phyloP scores from a whole-genome alignment of 1,140 invertebrate species.

The Cyclargus thomasi region DNA sequence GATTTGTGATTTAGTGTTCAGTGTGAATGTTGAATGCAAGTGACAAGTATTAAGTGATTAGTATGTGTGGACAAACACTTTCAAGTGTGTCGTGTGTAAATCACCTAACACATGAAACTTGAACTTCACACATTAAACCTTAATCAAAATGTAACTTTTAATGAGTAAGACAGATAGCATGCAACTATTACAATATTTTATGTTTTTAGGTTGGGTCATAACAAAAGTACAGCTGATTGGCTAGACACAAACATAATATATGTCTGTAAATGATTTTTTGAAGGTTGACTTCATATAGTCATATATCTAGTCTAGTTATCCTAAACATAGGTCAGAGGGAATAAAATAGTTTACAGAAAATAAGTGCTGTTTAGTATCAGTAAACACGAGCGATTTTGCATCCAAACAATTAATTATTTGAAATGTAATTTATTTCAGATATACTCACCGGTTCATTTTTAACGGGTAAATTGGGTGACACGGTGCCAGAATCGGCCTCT shows the following conservation, averaged over 20 bases:
- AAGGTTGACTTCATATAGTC: too few relatives aligned
- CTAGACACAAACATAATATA: not conserved
- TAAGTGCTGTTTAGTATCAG: not conserved
- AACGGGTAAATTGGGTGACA: slow-evolving; percentile 67
- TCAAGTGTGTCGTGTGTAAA: too few relatives aligned
- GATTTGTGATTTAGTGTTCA: too few relatives aligned
- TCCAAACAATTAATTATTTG: not conserved
- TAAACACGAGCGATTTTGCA: not conserved
- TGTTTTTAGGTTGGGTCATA: not conserved
- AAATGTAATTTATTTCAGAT: not conserved
- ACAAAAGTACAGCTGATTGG: slow-evolving; percentile 5
- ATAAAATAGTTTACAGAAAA: not conserved
- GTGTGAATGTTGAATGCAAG: too few relatives aligned
- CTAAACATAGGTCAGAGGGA: not conserved
- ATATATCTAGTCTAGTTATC: not conserved
- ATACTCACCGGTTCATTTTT: slow-evolving; percentile 74
- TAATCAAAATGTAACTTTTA: too few relatives aligned
- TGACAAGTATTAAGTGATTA: too few relatives aligned
- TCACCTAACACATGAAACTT: too few relatives aligned
- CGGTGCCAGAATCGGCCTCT: slow-evolving; percentile 74
- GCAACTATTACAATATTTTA: not conserved
- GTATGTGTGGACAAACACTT: too few relatives aligned
- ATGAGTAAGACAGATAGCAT: too few relatives aligned
- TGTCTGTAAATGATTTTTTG: not conserved
- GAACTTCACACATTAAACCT: too few relatives aligned